Evolutionary conservation across 2,888 invertebrate genomes (phyloP), one percentile per base, ranked within the genome.

Genomic region (Tillus elongatus): DNA sequence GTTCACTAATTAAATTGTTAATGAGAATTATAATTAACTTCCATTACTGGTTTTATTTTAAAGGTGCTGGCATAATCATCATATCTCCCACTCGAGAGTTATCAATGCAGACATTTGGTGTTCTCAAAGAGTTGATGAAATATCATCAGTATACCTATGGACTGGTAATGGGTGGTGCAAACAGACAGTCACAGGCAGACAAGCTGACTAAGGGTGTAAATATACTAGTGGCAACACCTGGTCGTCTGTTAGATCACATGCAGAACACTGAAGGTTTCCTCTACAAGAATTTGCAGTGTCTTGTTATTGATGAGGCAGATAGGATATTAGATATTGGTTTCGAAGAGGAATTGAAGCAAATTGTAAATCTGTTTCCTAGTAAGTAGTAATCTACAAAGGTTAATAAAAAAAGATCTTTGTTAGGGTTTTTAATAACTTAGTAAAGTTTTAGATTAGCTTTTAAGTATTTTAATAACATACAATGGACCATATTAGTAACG

Each of bases 61-160:
- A n/a, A 36, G 39, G 40, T 11, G 92, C 95, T 41, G 96, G 96
- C n/a, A 85, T 87, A 12, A 80, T 98, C 27, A 82, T 97, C 29
- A 82, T 97, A 46, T 95, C 95, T 0, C 97, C 97, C 1, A 97
- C 96, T 1, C 73, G 97, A 56, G 97, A 97, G 64, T 71, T 97
- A 56, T 86, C 93, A 1, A 93, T 97, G 91, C 96, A 97, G 67
- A 97, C 93, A 0, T 97, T 89, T 72, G 93, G 93, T 35, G 96
- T 97, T 1, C 66, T 96, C 9, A 87, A 88, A 66, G 93, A 96
- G 60, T 67, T 97, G 26, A 82, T 95, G 78, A 81, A 86, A 50
- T 78, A 85, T 61, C 87, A 92, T 64, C 84, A 90, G 61, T 86
- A 93, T 51, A 95, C 95, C 0, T 93, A 89, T 61, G 96, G 95